Conservation (phyloP, 2,113 vertebrate genomes). For the Anarrhichthys ocellatus region DNA sequence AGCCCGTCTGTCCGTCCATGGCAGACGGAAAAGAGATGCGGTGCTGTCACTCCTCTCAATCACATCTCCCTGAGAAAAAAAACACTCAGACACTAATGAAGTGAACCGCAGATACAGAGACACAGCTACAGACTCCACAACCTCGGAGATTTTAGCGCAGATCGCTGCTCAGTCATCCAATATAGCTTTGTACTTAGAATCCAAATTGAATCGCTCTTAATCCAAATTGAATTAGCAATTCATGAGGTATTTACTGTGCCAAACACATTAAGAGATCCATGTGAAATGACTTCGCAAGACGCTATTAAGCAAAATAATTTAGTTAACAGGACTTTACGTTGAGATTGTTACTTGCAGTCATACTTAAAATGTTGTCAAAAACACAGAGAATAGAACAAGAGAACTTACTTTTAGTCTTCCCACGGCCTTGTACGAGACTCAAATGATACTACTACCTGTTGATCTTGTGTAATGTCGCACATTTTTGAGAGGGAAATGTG, state of each 20-base stretch:
- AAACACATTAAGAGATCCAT: constrained; percentile 37
- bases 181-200: constrained; percentile 44
- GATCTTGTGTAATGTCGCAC: background rate
- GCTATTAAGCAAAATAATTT: background rate
- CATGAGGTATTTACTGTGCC: constrained; percentile 56
- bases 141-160: constrained; percentile 35
- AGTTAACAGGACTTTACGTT: background rate
- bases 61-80: constrained; percentile 54
- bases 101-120: constrained; percentile 34
- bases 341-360: background rate
- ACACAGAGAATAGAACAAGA: background rate
- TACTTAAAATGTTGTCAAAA: background rate
- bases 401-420: background rate
- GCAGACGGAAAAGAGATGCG: constrained; percentile 59
- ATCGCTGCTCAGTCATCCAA: constrained; percentile 45
- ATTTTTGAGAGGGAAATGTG: no score
- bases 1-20: constrained; percentile 57
- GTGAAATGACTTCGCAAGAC: constrained; percentile 34
- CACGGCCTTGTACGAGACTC: background rate
- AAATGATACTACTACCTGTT: background rate
- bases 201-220: constrained; percentile 38
- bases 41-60: constrained; percentile 56
- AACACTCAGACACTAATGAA: constrained; percentile 55
- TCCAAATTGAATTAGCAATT: constrained; percentile 61
- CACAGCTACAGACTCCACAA: constrained; percentile 29